Percentiles rank a stretch among this genome's conserved stretches.
Conservation (phyloP, 2,888 invertebrate species). For the Phalera bucephala region DNA sequence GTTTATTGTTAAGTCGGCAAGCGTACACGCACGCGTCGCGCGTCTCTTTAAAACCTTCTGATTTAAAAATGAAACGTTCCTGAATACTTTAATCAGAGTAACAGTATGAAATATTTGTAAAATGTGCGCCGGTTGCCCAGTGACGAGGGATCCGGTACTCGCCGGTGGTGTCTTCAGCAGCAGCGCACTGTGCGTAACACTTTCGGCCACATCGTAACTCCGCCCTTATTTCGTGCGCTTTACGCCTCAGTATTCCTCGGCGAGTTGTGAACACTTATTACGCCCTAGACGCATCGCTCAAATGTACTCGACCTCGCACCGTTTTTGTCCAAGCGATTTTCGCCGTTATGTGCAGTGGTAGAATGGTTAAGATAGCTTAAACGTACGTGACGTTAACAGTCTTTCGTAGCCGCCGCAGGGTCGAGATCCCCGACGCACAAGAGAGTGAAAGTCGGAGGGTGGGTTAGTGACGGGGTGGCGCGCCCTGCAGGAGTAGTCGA, state of each 20-base stretch:
- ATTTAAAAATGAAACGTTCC: constrained; percentile 15
- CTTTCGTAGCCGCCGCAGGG: constrained; percentile 52
- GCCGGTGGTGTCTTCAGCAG: constrained; percentile 77
- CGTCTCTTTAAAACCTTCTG: not conserved
- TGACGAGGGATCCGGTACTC: constrained; percentile 73
- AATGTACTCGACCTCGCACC: constrained; percentile 73
- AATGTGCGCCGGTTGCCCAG: constrained; percentile 59
- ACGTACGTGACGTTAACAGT: constrained; percentile 45
- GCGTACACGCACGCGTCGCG: too few species aligned
- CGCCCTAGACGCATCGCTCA: constrained; percentile 71
- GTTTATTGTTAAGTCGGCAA: too few species aligned
- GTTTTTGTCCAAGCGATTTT: constrained; percentile 48
- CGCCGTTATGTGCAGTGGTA: constrained; percentile 38
- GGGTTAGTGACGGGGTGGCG: constrained; percentile 61
- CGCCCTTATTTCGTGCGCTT: constrained; percentile 41
- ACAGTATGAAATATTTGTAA: constrained; percentile 52
- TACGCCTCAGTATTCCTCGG: constrained; percentile 55
- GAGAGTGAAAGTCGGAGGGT: constrained; percentile 76
- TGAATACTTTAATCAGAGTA: constrained; percentile 36
- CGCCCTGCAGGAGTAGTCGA: constrained; percentile 76
- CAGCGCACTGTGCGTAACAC: constrained; percentile 59
- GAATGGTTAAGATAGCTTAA: constrained; percentile 44
- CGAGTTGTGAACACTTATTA: constrained; percentile 58
- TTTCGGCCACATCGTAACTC: constrained; percentile 43
- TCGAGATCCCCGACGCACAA: constrained; percentile 77